These are phyloP conservation scores for Ophthalmolycus amberensis DNA, from an alignment of 2,113 vertebrate genomes.

Conservation along the genomic window DNA sequence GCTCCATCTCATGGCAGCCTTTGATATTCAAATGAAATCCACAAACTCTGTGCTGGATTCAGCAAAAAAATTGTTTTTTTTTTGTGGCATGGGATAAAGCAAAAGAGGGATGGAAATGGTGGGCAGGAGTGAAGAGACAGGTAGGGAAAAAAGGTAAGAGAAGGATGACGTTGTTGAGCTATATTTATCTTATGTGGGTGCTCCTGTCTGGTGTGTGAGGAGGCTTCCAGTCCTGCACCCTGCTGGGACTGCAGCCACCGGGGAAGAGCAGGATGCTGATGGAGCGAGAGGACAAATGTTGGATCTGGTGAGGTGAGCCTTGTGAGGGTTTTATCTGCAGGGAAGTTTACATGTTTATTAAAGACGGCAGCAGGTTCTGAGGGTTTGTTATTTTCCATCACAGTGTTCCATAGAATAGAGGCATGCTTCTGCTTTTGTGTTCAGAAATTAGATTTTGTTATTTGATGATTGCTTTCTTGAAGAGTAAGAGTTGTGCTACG, in stretches of 20 bases:
- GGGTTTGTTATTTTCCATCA: background rate
- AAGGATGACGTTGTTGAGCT: slow-evolving; percentile 60
- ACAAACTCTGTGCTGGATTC: slow-evolving; percentile 41
- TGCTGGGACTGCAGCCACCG: slow-evolving; percentile 43
- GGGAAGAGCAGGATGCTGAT: slow-evolving; percentile 19
- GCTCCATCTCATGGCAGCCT: slow-evolving; percentile 52
- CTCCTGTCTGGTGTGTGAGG: slow-evolving; percentile 62
- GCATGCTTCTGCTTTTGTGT: background rate
- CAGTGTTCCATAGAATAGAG: background rate
- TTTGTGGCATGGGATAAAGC: background rate
- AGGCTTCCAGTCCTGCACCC: slow-evolving; percentile 39
- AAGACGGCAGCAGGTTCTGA: background rate
- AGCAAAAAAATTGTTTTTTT: slow-evolving; percentile 14
- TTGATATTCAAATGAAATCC: slow-evolving; percentile 78
- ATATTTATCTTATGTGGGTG: slow-evolving; percentile 72
- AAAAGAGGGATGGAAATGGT: background rate
- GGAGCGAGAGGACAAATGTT: slow-evolving; percentile 13
- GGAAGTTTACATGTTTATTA: background rate
- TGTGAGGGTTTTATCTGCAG: slow-evolving; percentile 7
- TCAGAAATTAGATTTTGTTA: background rate
- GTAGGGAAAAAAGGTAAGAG: slow-evolving; percentile 26
- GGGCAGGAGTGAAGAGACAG: slow-evolving; percentile 11
- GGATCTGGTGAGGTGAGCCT: slow-evolving; percentile 9
- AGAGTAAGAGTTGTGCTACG: background rate
- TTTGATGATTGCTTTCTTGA: background rate